Percentiles rank a stretch among this genome's conserved stretches.
These are phyloP conservation scores for Bombus pyrosoma DNA, from an alignment of 1,140 invertebrate species.

Conservation along the genomic window DNA sequence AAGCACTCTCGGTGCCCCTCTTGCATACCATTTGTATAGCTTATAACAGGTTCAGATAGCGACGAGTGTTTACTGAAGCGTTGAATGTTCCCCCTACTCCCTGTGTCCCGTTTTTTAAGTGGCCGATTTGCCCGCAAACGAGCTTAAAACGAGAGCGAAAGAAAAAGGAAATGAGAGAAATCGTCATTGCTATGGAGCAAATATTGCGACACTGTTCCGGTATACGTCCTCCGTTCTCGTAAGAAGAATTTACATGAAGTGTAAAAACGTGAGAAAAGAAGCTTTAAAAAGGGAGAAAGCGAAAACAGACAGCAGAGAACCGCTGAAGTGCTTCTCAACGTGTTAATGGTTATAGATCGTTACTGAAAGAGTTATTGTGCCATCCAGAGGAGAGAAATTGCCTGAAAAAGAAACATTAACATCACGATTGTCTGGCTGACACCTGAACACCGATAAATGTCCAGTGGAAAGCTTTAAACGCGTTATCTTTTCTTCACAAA, in stretches of 20 bases:
- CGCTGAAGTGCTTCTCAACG: slow-evolving; percentile 26
- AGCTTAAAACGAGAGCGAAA: slow-evolving; percentile 36
- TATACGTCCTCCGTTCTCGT: no score
- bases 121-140: slow-evolving; percentile 13
- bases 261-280: slow-evolving; percentile 32
- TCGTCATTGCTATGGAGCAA: neutral
- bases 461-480: slow-evolving; percentile 24
- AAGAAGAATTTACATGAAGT: slow-evolving; percentile 9
- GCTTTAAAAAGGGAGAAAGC: slow-evolving; percentile 23
- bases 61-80: slow-evolving; percentile 48
- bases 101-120: slow-evolving; percentile 36
- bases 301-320: slow-evolving; percentile 32
- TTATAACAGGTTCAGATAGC: slow-evolving; percentile 76
- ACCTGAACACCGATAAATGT: slow-evolving; percentile 49
- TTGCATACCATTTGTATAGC: slow-evolving; percentile 76
- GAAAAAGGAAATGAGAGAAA: slow-evolving; percentile 27
- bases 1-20: slow-evolving; percentile 42
- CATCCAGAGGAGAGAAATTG: slow-evolving; percentile 6
- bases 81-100: slow-evolving; percentile 7
- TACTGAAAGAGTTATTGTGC: slow-evolving; percentile 50
- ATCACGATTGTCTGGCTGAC: slow-evolving; percentile 40
- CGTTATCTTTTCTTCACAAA: neutral
- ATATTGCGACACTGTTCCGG: neutral
- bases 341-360: slow-evolving; percentile 64
- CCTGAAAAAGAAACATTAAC: slow-evolving; percentile 59